phyloP scores from a whole-genome alignment of 2,888 invertebrate species.

The Drosophila rubida region DNA sequence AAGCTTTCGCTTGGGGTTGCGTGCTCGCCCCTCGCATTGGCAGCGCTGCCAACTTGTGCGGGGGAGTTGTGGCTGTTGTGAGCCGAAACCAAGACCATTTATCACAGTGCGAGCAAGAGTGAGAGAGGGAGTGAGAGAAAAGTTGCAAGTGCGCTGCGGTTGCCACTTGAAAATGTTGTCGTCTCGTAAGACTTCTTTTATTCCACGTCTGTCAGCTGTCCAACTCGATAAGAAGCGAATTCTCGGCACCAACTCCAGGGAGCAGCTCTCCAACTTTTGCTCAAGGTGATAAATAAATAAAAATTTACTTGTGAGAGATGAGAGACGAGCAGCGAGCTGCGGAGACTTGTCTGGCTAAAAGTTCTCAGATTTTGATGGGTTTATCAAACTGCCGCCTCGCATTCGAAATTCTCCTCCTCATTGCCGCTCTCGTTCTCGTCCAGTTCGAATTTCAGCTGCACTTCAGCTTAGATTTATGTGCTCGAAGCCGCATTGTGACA shows the following conservation, averaged over 20 bases:
- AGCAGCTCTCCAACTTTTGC: not conserved
- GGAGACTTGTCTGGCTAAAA: constrained; percentile 22
- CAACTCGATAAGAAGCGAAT: constrained; percentile 60
- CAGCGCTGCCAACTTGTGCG: too few species aligned
- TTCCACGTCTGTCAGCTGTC: constrained; percentile 68
- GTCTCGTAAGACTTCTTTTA: constrained; percentile 2
- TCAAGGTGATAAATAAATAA: constrained; percentile 63
- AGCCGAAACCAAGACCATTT: constrained; percentile 63
- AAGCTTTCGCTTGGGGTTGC: constrained; percentile 14
- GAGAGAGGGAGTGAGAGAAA: constrained; percentile 23
- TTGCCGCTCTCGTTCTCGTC: not conserved
- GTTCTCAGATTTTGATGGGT: constrained; percentile 45
- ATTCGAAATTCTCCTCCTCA: not conserved
- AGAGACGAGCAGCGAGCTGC: too few species aligned
- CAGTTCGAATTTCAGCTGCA: constrained; percentile 11
- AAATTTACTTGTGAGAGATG: constrained; percentile 23
- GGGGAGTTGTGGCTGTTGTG: too few species aligned
- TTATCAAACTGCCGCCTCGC: constrained; percentile 7
- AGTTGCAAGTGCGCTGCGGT: constrained; percentile 67
- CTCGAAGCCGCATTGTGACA: constrained; percentile 48
- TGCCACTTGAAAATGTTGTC: constrained; percentile 61
- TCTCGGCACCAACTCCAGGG: not conserved
- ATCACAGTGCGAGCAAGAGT: constrained; percentile 66
- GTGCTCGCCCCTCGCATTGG: not conserved
- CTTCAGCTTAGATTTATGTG: constrained; percentile 61